Evolutionary conservation across 1,140 invertebrate species (phyloP).

Genomic region (Lasioglossum baleicum): DNA sequence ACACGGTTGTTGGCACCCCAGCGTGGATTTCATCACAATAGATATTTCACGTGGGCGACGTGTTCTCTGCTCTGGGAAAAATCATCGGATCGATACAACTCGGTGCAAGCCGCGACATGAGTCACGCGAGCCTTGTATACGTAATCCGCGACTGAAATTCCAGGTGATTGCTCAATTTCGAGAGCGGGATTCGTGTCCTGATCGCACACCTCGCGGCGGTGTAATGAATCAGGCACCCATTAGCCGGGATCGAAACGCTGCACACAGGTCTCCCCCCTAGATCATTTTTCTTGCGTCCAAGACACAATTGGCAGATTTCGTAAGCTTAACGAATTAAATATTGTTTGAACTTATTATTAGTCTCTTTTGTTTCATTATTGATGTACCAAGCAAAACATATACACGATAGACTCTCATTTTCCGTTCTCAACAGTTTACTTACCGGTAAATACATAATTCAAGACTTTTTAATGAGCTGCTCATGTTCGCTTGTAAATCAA

Average conservation of each 20-base stretch:
- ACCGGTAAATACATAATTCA: too few species aligned
- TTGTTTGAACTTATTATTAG: too few species aligned
- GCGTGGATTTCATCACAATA: conserved; percentile 8
- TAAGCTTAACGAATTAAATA: background rate
- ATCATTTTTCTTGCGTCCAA: background rate
- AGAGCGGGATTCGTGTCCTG: conserved; percentile 21
- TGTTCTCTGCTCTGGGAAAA: conserved; percentile 39
- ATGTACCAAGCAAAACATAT: too few species aligned
- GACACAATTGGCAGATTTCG: background rate
- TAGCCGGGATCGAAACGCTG: background rate
- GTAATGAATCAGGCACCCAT: background rate
- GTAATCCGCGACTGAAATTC: conserved; percentile 50
- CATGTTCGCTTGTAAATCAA: too few species aligned
- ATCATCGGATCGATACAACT: conserved; percentile 41
- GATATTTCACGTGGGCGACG: conserved; percentile 37
- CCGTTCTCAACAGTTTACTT: too few species aligned
- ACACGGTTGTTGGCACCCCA: background rate
- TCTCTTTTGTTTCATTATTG: too few species aligned
- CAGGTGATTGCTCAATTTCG: conserved; percentile 57
- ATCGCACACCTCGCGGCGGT: conserved; percentile 4
- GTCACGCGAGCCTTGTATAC: conserved; percentile 45
- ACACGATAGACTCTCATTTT: too few species aligned
- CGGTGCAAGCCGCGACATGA: conserved; percentile 41
- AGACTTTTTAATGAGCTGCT: too few species aligned
- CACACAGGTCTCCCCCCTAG: background rate